Percentiles rank a stretch among this genome's conserved stretches.
Conservation (phyloP, 1,140 invertebrate species). For the Pogonomyrmex barbatus region DNA sequence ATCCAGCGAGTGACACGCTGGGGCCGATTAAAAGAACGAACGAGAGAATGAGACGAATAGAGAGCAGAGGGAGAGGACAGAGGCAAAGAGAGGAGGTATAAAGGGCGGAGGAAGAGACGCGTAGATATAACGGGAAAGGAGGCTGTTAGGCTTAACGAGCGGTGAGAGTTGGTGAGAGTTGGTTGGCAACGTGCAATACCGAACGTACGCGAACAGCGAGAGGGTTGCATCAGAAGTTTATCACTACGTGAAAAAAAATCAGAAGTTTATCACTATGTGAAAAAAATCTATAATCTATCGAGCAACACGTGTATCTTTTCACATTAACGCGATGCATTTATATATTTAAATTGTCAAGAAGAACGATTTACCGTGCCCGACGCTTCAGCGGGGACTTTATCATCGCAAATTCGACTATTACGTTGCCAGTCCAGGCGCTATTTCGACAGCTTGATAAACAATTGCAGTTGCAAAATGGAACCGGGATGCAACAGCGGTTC, state of each 20-base stretch:
- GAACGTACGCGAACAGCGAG: not conserved
- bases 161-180: constrained; percentile 36
- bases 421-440: not conserved
- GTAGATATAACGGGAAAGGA: constrained; percentile 62
- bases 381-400: constrained; percentile 4
- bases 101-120: constrained; percentile 36
- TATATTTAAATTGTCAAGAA: not conserved
- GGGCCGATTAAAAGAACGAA: constrained; percentile 64
- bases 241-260: not conserved
- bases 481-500: not conserved
- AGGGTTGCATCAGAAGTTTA: constrained; percentile 12
- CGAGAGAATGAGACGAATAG: constrained; percentile 39
- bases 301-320: not conserved
- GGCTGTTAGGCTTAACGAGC: constrained; percentile 66
- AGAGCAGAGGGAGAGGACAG: not conserved
- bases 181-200: constrained; percentile 22
- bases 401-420: constrained; percentile 22
- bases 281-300: not conserved
- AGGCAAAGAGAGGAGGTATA: constrained; percentile 29
- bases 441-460: constrained; percentile 40
- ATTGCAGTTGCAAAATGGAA: constrained; percentile 5
- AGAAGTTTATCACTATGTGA: not conserved
- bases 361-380: not conserved
- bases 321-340: not conserved
- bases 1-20: constrained; percentile 68